A percentile compares a stretch with the other conserved stretches of the same genome.
phyloP scores from a whole-genome alignment of 2,797 vertebrate genomes.

The Hybognathus amarus region DNA sequence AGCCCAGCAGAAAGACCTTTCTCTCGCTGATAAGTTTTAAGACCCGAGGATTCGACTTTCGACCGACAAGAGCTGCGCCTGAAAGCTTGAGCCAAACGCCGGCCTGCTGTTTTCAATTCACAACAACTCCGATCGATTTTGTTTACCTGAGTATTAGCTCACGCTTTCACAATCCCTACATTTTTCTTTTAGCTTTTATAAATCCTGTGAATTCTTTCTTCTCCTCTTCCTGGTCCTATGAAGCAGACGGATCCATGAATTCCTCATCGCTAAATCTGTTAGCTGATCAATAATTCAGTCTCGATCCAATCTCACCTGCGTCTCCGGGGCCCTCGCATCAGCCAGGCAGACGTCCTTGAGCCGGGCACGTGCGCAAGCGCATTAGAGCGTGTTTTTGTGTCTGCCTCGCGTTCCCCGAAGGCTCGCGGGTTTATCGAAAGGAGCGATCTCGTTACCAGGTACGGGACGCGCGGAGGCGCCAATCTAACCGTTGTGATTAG shows the following conservation, averaged over 20 bases:
- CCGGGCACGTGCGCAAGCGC: conserved; percentile 7
- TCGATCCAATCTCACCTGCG: conserved; percentile 76
- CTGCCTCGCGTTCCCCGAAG: conserved; percentile 64
- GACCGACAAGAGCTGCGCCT: conserved; percentile 48
- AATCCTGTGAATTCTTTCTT: conserved; percentile 12
- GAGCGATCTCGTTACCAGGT: conserved; percentile 75
- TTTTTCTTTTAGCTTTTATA: conserved; percentile 19
- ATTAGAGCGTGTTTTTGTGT: conserved; percentile 57
- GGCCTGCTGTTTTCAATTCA: conserved; percentile 70
- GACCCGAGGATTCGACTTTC: conserved; percentile 56
- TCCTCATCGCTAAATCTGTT: conserved; percentile 82
- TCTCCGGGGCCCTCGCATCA: conserved; percentile 56
- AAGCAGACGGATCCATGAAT: conserved; percentile 72
- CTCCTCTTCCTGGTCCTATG: conserved; percentile 43
- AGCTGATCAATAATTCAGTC: conserved; percentile 84
- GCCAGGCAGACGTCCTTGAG: conserved; percentile 30
- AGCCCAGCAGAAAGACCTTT: conserved; percentile 44
- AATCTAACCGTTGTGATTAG: conserved; percentile 75
- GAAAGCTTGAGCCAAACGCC: conserved; percentile 46
- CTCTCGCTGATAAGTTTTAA: conserved; percentile 54
- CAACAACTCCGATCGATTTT: conserved; percentile 74
- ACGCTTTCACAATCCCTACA: conserved; percentile 51
- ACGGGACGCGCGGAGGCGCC: conserved; percentile 68
- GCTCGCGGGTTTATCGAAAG: conserved; percentile 71
- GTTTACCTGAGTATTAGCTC: conserved; percentile 71